A percentile compares a stretch with the other conserved stretches of the same genome.
Conservation (phyloP, 2,113 vertebrate species). For the Colossoma macropomum region DNA sequence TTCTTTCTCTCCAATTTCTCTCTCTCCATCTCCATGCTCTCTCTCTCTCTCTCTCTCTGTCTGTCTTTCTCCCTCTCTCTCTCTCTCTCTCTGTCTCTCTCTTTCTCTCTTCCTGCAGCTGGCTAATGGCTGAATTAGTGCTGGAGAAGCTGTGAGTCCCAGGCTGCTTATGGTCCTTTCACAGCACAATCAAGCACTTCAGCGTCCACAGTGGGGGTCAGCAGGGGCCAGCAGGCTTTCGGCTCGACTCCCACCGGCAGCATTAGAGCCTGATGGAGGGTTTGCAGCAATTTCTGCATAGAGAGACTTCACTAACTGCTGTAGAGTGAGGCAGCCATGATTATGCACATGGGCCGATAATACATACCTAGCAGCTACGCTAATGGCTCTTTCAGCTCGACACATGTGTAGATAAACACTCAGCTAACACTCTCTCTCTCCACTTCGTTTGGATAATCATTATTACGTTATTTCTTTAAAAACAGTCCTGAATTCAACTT, state of each 20-base stretch:
- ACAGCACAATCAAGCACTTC: constrained; percentile 1
- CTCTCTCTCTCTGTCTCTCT: too few species aligned
- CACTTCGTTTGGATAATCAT: too few species aligned
- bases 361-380: too few species aligned
- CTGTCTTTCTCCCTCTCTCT: too few species aligned
- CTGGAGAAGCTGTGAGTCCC: constrained; percentile 68
- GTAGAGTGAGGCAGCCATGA: background rate
- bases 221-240: background rate
- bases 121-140: constrained; percentile 73
- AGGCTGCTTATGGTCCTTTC: constrained; percentile 61
- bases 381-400: too few species aligned
- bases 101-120: constrained; percentile 59
- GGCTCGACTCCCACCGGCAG: background rate
- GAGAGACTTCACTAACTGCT: background rate
- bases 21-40: too few species aligned
- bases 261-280: background rate
- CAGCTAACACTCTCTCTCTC: too few species aligned
- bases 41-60: too few species aligned
- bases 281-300: background rate
- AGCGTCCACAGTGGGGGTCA: background rate
- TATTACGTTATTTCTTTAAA: too few species aligned
- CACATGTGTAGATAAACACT: too few species aligned
- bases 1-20: too few species aligned
- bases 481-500: too few species aligned
- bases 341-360: background rate